Conservation (phyloP, 2,113 vertebrate genomes). For the Ptychochromis oligacanthus region DNA sequence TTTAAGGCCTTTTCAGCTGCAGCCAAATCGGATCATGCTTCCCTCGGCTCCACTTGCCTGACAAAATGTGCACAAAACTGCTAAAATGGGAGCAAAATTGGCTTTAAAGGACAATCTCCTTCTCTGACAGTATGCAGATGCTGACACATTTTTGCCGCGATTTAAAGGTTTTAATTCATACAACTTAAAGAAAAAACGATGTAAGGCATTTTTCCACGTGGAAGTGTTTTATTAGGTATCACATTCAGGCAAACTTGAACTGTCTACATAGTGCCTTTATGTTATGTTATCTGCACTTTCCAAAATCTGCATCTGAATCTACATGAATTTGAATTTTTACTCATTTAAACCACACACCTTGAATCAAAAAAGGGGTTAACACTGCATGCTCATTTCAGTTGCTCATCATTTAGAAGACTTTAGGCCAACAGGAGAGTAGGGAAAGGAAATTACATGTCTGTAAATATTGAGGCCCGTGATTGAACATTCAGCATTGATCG, state of each 20-base stretch:
- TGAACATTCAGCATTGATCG: background rate
- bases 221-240: too few relatives aligned
- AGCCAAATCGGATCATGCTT: background rate
- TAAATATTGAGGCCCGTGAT: background rate
- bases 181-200: too few relatives aligned
- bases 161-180: background rate
- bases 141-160: fast-evolving
- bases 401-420: background rate
- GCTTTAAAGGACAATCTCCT: background rate
- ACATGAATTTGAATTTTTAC: background rate
- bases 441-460: background rate
- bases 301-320: background rate
- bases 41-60: background rate
- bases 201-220: too few relatives aligned
- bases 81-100: background rate
- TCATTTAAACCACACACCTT: background rate
- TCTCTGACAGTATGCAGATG: background rate
- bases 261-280: background rate
- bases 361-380: constrained; percentile 7
- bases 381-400: background rate
- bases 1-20: background rate
- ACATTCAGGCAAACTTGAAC: background rate
- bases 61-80: background rate
- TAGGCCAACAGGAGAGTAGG: background rate
- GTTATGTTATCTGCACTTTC: background rate